phyloP scores from a whole-genome alignment of 2,888 invertebrate genomes.

The Pyrrhosoma nymphula region DNA sequence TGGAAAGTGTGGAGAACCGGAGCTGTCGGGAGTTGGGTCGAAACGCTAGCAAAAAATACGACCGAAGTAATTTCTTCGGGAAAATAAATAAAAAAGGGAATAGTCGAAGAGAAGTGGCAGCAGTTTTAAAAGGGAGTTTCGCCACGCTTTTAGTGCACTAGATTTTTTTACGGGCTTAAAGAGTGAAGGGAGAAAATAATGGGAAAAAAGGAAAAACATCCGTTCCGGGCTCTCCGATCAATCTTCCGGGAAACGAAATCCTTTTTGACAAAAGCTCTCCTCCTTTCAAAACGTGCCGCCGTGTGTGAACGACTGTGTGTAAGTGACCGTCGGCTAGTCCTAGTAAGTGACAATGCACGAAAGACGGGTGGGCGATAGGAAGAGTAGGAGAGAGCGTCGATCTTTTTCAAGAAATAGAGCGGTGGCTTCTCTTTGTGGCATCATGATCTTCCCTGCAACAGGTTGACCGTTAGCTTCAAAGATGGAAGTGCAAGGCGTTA shows the following conservation, averaged over 20 bases:
- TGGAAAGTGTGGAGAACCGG: neutral
- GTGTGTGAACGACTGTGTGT: neutral
- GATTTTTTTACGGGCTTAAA: constrained; percentile 15
- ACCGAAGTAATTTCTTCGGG: constrained; percentile 17
- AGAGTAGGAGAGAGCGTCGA: neutral
- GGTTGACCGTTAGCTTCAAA: too few species aligned
- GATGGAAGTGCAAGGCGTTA: too few species aligned
- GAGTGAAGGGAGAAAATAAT: neutral
- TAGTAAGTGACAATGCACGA: neutral
- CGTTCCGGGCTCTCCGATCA: constrained; percentile 4
- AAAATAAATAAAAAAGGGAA: neutral
- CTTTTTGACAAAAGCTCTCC: neutral
- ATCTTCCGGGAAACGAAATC: neutral
- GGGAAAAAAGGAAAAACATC: neutral
- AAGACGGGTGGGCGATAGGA: neutral
- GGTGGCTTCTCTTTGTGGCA: neutral
- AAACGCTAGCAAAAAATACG: neutral
- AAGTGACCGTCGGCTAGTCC: neutral
- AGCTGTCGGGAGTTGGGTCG: neutral
- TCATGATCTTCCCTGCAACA: too few species aligned
- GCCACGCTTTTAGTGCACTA: neutral
- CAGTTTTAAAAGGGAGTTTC: constrained; percentile 7
- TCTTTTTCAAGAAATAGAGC: neutral
- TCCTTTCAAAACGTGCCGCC: neutral
- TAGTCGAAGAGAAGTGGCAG: constrained; percentile 4